phyloP scores from a whole-genome alignment of 2,888 invertebrate species.

The Patella pellucida region DNA sequence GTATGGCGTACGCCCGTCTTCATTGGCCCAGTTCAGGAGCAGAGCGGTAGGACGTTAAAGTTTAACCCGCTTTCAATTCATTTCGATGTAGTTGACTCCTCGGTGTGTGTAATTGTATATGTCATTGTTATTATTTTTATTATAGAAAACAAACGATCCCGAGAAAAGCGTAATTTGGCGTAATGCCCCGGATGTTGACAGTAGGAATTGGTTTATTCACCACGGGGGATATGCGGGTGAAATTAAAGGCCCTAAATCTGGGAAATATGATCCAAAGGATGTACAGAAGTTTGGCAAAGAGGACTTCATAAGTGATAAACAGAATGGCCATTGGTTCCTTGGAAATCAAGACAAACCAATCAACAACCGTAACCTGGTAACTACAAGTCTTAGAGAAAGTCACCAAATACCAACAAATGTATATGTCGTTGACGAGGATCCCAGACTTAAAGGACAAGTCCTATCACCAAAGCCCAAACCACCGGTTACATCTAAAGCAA shows the following conservation, averaged over 20 bases:
- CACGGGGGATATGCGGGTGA: background rate
- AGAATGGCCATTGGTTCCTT: slow-evolving; percentile 4
- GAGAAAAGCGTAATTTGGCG: background rate
- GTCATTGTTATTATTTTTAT: background rate
- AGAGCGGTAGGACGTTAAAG: too few relatives aligned
- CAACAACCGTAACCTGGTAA: background rate
- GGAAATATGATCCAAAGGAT: background rate
- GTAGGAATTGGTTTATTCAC: background rate
- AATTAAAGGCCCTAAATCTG: background rate
- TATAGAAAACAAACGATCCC: background rate
- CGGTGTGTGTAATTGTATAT: too few relatives aligned
- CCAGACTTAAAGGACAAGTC: background rate
- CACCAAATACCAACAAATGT: background rate
- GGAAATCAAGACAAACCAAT: background rate
- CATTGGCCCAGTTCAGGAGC: too few relatives aligned
- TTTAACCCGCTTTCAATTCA: too few relatives aligned
- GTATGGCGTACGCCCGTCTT: too few relatives aligned
- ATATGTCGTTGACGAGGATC: background rate
- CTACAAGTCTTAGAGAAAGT: background rate
- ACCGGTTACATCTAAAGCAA: background rate
- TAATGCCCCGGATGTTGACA: background rate
- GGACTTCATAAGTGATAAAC: slow-evolving; percentile 1
- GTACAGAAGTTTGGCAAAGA: background rate
- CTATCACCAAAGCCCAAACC: background rate
- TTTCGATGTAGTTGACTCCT: too few relatives aligned